Conservation (phyloP, 2,113 vertebrate species). For the Lasiurus borealis region DNA sequence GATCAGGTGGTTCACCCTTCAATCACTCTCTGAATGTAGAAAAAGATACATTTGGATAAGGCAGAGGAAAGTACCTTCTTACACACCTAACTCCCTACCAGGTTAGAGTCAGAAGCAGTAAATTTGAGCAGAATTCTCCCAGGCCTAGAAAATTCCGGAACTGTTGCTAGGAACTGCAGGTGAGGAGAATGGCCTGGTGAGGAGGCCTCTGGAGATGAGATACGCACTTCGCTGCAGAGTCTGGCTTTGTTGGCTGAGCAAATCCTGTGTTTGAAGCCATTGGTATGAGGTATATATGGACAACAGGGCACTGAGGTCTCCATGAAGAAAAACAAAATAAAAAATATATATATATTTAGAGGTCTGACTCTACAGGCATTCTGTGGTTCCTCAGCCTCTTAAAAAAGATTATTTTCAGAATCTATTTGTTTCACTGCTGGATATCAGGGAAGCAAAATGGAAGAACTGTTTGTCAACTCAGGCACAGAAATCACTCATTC, state of each 20-base stretch:
- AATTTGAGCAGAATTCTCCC: background rate
- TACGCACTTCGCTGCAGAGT: background rate
- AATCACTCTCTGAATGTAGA: background rate
- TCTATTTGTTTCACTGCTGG: conserved; percentile 80
- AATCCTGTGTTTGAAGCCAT: background rate
- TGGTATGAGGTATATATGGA: background rate
- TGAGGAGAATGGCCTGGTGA: background rate
- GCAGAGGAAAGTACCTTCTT: background rate
- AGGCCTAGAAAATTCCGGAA: background rate
- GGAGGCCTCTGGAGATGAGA: background rate
- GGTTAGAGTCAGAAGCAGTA: background rate
- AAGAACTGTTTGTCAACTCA: conserved; percentile 74
- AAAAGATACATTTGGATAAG: background rate
- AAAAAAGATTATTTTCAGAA: conserved; percentile 69
- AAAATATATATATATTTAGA: conserved; percentile 21
- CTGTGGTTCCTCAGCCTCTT: conserved; percentile 31
- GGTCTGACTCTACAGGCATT: conserved; percentile 60
- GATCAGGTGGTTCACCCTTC: background rate
- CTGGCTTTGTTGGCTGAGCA: background rate
- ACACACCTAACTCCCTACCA: background rate
- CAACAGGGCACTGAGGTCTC: background rate
- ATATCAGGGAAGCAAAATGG: conserved; percentile 59
- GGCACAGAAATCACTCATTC: conserved; percentile 74
- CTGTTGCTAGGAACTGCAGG: background rate
- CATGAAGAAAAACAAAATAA: conserved; percentile 41